Percentiles rank a stretch among this genome's conserved stretches.
These are phyloP conservation scores for Lagorchestes hirsutus DNA, from an alignment of 2,797 vertebrate genomes.

Conservation along the genomic window DNA sequence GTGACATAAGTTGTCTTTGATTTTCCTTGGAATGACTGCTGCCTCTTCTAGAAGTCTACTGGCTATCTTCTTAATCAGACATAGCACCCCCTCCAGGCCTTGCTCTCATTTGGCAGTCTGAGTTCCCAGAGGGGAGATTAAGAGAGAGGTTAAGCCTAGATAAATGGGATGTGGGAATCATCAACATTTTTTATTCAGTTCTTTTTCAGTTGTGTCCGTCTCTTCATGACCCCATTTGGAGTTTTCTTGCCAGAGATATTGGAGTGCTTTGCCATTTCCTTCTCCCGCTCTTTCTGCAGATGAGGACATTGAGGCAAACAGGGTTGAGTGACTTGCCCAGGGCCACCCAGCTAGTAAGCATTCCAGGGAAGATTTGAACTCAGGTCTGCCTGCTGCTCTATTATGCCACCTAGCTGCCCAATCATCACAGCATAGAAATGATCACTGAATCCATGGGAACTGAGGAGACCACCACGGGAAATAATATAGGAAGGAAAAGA, in stretches of 20 bases:
- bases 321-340: background rate
- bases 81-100: background rate
- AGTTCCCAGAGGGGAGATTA: background rate
- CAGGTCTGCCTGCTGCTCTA: background rate
- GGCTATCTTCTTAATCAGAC: background rate
- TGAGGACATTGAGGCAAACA: background rate
- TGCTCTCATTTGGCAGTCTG: background rate
- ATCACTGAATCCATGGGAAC: background rate
- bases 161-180: background rate
- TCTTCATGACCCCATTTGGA: background rate
- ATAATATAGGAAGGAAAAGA: background rate
- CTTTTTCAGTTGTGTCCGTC: background rate
- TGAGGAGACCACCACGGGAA: background rate
- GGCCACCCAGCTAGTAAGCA: background rate
- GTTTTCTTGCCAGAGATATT: background rate
- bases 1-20: background rate
- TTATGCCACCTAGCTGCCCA: background rate
- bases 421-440: background rate
- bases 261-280: background rate
- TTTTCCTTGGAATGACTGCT: background rate
- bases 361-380: background rate
- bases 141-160: background rate
- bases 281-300: background rate
- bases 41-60: background rate
- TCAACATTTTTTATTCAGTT: background rate